Percentiles rank a stretch among this genome's conserved stretches.
Conservation (phyloP, 1,140 invertebrate genomes). For the Drosophila nigrodunni region DNA sequence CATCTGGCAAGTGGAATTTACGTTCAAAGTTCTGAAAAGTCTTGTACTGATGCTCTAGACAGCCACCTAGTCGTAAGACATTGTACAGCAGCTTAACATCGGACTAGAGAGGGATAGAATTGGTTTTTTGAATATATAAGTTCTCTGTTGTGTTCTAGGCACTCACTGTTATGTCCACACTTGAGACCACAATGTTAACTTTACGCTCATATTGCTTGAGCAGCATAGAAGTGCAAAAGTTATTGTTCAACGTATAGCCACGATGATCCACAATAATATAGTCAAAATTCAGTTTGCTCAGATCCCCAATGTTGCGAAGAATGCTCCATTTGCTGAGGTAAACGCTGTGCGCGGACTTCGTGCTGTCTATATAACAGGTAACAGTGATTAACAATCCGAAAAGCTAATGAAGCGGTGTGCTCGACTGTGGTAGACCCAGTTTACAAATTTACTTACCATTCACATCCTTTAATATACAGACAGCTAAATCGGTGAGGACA, state of each 20-base stretch:
- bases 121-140: background rate
- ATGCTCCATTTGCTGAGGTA: constrained; percentile 77
- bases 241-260: constrained; percentile 72
- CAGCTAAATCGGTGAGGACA: constrained; percentile 61
- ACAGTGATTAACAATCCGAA: background rate
- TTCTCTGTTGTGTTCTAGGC: background rate
- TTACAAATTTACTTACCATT: constrained; percentile 40
- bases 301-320: constrained; percentile 67
- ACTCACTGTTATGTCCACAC: constrained; percentile 76
- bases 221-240: constrained; percentile 77
- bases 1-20: constrained; percentile 70
- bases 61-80: constrained; percentile 67
- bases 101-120: constrained; percentile 47
- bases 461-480: constrained; percentile 60
- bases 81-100: constrained; percentile 77
- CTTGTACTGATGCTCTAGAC: constrained; percentile 66
- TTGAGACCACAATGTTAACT: constrained; percentile 79
- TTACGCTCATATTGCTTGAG: constrained; percentile 74
- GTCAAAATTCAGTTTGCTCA: constrained; percentile 77
- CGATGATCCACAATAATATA: constrained; percentile 77
- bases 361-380: constrained; percentile 48
- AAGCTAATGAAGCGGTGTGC: background rate
- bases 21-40: constrained; percentile 66
- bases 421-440: no score
- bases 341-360: constrained; percentile 65